Evolutionary conservation across 2,888 invertebrate genomes (phyloP).

Genomic region (Melieria crassipennis): DNA sequence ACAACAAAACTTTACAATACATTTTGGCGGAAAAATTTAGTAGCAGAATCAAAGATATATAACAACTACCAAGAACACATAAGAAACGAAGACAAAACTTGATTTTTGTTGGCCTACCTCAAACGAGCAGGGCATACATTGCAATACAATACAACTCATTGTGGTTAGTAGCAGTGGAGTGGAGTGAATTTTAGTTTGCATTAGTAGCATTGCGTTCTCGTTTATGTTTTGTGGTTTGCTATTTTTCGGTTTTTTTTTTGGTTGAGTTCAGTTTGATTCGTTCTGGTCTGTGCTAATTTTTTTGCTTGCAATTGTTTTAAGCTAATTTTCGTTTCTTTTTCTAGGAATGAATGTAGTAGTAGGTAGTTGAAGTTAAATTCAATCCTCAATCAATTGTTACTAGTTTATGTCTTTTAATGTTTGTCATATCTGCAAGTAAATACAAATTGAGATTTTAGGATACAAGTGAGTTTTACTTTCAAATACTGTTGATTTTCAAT

Average conservation of each 20-base stretch:
- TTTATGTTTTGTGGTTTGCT: too few relatives aligned
- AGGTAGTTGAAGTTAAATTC: conserved; percentile 37
- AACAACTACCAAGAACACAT: not conserved
- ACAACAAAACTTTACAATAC: too few relatives aligned
- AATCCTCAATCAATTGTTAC: conserved; percentile 35
- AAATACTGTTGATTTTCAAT: too few relatives aligned
- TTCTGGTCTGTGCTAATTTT: conserved; percentile 6
- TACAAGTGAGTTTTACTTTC: conserved; percentile 17
- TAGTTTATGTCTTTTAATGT: conserved; percentile 52
- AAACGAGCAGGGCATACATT: not conserved
- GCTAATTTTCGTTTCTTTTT: conserved; percentile 11
- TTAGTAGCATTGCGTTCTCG: too few relatives aligned
- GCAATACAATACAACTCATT: too few relatives aligned
- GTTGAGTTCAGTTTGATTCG: not conserved
- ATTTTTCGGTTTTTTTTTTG: not conserved
- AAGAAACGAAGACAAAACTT: not conserved
- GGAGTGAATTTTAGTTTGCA: conserved; percentile 16
- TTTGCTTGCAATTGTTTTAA: conserved; percentile 3
- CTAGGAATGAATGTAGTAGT: conserved; percentile 27
- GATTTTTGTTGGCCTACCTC: conserved; percentile 31
- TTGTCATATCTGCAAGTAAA: conserved; percentile 62
- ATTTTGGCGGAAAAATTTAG: not conserved
- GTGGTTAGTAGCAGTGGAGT: conserved; percentile 4
- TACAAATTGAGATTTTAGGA: conserved; percentile 46
- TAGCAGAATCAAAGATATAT: not conserved